These are phyloP conservation scores for Diorhabda elongata DNA, from an alignment of 1,140 invertebrate species.

Conservation along the genomic window DNA sequence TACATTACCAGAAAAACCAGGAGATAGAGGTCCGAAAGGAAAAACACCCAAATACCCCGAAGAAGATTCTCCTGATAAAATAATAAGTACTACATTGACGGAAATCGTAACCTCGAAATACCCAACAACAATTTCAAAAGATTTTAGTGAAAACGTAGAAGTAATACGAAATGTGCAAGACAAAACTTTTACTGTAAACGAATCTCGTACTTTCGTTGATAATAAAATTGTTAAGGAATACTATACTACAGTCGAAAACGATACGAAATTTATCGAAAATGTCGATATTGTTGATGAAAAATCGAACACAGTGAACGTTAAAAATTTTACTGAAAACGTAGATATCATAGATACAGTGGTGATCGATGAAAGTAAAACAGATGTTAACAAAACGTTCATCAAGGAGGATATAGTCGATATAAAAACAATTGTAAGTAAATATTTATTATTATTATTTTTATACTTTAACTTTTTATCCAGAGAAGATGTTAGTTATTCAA, in stretches of 20 bases:
- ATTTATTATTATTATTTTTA: background rate
- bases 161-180: constrained; percentile 29
- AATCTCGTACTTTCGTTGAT: constrained; percentile 36
- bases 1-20: background rate
- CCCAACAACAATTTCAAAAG: constrained; percentile 24
- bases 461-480: background rate
- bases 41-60: constrained; percentile 6
- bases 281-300: constrained; percentile 14
- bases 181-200: constrained; percentile 36
- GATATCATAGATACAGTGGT: constrained; percentile 16
- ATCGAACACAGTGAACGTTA: constrained; percentile 25
- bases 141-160: constrained; percentile 31
- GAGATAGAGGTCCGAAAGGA: background rate
- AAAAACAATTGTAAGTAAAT: constrained; percentile 43
- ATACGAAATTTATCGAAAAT: constrained; percentile 14
- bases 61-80: constrained; percentile 3
- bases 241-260: constrained; percentile 28
- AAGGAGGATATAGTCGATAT: constrained; percentile 40
- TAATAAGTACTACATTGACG: background rate
- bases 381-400: constrained; percentile 31
- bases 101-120: background rate
- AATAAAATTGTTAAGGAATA: constrained; percentile 30
- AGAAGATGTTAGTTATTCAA: no score
- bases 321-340: constrained; percentile 22
- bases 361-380: constrained; percentile 18